phyloP scores from a whole-genome alignment of 1,140 invertebrate genomes.

The Heliconius nattereri region DNA sequence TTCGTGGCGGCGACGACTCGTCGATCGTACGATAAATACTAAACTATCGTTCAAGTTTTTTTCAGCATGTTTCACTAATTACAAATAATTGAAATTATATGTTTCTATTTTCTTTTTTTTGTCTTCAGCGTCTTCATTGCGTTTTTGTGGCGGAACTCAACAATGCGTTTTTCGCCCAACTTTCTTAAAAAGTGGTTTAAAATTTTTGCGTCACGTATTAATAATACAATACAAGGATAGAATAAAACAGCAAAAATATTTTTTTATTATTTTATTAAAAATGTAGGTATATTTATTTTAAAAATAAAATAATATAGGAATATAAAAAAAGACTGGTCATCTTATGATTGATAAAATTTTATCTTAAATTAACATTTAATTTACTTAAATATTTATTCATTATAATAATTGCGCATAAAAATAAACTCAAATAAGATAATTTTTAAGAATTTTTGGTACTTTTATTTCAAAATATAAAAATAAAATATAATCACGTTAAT shows the following conservation, averaged over 20 bases:
- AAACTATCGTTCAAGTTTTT: too few species aligned
- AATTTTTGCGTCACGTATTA: too few species aligned
- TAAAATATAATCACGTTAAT: background rate
- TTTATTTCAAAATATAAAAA: background rate
- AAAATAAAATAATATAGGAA: constrained; percentile 23
- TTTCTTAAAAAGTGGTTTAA: too few species aligned
- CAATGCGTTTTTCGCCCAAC: too few species aligned
- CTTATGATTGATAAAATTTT: background rate
- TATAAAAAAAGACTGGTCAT: background rate
- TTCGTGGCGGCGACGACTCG: too few species aligned
- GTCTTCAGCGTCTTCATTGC: too few species aligned
- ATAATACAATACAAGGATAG: too few species aligned
- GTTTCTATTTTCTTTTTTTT: too few species aligned
- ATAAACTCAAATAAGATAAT: background rate
- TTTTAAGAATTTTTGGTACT: background rate
- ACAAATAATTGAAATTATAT: too few species aligned
- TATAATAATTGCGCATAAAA: background rate
- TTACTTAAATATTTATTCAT: background rate
- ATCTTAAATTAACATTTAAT: background rate
- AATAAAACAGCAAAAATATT: background rate
- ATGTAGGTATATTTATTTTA: constrained; percentile 10
- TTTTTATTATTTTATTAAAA: constrained; percentile 14
- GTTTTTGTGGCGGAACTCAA: too few species aligned
- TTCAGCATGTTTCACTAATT: too few species aligned
- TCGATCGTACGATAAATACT: too few species aligned